Base-by-base conservation (phyloP, 2,113 vertebrate species). In the Sakesphorus luctuosus region DNA sequence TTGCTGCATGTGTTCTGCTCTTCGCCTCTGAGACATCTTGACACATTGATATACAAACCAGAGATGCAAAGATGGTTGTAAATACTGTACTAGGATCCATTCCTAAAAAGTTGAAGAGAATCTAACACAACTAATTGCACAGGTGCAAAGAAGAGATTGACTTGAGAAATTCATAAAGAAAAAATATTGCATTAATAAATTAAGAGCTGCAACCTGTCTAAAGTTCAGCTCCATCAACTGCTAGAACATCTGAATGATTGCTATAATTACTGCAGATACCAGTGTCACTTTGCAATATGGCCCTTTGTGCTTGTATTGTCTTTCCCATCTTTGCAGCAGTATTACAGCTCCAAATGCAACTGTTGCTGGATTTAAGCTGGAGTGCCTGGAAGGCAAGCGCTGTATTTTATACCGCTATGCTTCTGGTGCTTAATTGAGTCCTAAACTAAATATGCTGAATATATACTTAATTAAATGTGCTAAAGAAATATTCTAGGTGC, bases 381-480 rank as follows among this genome's bases (percentile, higher is more conserved):
- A 90, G 71, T 44, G 81, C 87, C 38, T 92, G 58, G 61, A 89
- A 97, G 69, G 85, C 88, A 85, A 74, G 93, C 23, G 17, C 69
- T 13, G 2, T 93, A 89, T 74, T 95, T 92, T 82, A 95, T 61
- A 95, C 35, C 18, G 7, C 93, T 72, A 46, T 52, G 86, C 91
- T 88, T 89, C 68, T 96, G 89, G 73, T 90, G 82, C 84, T 97
- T 95, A 97, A 97, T 87, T 96, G 94, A 71, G 59, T 97, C 95
- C 97, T 97, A 95, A 96, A 96, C 68, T 96, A 96, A 96, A 94
- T 77, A 81, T 82, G 89, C 89, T 91, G 61, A 92, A 92, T 96
- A 96, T 84, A 95, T 92, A 88, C 91, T 97, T 94, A 97, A 96
- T 97, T 95, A 98, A 97, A 95, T 86, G 87, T 53, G 80, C 95